Conservation (phyloP, 2,113 vertebrate genomes). For the Azemiops feae region DNA sequence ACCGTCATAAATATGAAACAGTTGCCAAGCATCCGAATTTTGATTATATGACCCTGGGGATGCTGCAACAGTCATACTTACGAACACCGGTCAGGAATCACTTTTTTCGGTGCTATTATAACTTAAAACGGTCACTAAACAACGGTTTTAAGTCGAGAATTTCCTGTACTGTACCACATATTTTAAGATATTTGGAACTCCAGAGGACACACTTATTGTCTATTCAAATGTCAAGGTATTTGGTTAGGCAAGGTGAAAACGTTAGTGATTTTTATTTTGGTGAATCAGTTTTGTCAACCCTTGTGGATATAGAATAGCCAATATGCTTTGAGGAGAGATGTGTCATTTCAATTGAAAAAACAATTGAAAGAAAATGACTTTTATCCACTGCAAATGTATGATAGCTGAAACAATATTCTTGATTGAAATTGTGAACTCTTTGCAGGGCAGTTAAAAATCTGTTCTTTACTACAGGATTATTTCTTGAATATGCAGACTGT, state of each 20-base stretch:
- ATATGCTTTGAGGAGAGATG: neutral
- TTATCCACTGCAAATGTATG: conserved; percentile 1
- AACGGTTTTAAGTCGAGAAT: neutral
- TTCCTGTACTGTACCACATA: neutral
- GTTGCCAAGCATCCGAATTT: neutral
- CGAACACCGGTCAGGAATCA: neutral
- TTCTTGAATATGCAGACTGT: conserved; percentile 11
- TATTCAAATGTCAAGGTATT: neutral
- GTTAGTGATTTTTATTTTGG: conserved; percentile 3
- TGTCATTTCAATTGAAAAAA: conserved; percentile 15
- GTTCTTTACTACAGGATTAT: conserved; percentile 24
- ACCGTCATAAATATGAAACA: neutral
- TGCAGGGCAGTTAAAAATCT: neutral
- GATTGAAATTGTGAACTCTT: conserved; percentile 20
- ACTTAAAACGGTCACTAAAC: neutral
- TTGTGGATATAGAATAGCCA: conserved; percentile 25
- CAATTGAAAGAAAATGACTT: neutral
- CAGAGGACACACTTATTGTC: neutral
- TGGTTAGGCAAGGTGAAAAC: neutral
- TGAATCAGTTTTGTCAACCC: conserved; percentile 3
- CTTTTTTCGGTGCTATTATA: neutral
- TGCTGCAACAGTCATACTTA: neutral
- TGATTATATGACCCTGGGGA: neutral
- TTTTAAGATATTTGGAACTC: neutral
- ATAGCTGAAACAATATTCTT: conserved; percentile 29